phyloP scores from a whole-genome alignment of 2,113 vertebrate species.

The Microtus montanus region DNA sequence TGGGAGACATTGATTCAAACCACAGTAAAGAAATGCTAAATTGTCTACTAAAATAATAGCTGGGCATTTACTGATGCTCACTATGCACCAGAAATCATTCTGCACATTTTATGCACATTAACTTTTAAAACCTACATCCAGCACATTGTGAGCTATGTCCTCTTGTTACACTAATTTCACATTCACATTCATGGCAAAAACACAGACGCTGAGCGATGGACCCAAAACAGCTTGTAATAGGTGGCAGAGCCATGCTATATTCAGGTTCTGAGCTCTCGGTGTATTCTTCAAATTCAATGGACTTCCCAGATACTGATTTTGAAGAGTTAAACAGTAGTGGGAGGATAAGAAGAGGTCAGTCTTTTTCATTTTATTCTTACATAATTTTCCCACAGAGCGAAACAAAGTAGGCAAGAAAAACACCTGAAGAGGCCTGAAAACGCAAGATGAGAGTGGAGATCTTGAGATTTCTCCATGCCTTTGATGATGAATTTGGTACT shows the following conservation, averaged over 20 bases:
- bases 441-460: not conserved
- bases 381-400: not conserved
- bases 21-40: too few species aligned
- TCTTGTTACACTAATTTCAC: not conserved
- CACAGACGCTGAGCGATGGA: not conserved
- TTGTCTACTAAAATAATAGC: too few species aligned
- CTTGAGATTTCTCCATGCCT: not conserved
- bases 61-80: not conserved
- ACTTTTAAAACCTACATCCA: too few species aligned
- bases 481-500: not conserved
- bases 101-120: not conserved
- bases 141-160: too few species aligned
- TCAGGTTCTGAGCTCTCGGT: not conserved
- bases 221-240: too few species aligned
- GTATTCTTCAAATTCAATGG: not conserved
- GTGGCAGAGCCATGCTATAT: not conserved
- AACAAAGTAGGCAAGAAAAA: not conserved
- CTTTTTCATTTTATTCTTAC: not conserved
- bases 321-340: not conserved
- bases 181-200: not conserved
- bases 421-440: not conserved
- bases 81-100: not conserved
- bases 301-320: not conserved
- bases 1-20: not conserved
- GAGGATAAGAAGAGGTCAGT: not conserved